Base-by-base conservation (phyloP, 2,888 invertebrate species). In the Chymomyza caudatula region DNA sequence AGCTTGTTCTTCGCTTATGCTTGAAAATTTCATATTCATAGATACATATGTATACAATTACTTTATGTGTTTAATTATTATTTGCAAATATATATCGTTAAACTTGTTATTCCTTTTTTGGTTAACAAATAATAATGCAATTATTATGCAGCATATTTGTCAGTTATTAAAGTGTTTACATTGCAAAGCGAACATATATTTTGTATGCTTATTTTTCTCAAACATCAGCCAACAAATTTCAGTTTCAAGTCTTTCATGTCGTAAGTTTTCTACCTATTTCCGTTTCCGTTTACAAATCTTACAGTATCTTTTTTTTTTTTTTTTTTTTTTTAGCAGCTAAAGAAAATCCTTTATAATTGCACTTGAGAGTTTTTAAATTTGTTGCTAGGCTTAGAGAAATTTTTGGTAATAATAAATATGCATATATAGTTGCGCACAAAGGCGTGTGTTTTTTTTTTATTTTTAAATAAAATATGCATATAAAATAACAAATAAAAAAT, bases 201-300 rank as follows among this genome's bases (percentile, higher is more conserved):
- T 51, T 19, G 19, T 20, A 20, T 20, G 20, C 44, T 47, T 44
- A 4, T 43, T 43, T 47, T 17, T 47, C n/a, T 6, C 44, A 15
- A 66, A 71, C 70, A 72, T 81, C 78, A 77, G 77, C 77, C 78
- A 74, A 74, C 81, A 75, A 72, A 75, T 77, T 78, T 81, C 69
- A 68, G 53, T 79, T 71, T 85, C 58, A 80, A 80, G 79, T 80
- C 79, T 80, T 85, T 85, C 84, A 67, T 71, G 85, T 79, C 69
- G 68, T 79, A 74, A 69, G 67, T 67, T 68, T 62, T 53, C 51
- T 47, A n/a, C 47, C 47, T 13, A 47, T 13, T 17, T 13, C 17
- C 17, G 13, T 47, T 51, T 22, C 51, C 13, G 8, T 19, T 51
- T 22, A 62, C 47, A 47, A n/a, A 51, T 43, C 70, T 22, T 53